A percentile compares a stretch with the other conserved stretches of the same genome.
Evolutionary conservation across 2,113 vertebrate species (phyloP).

Genomic region (Tyrannus savana): DNA sequence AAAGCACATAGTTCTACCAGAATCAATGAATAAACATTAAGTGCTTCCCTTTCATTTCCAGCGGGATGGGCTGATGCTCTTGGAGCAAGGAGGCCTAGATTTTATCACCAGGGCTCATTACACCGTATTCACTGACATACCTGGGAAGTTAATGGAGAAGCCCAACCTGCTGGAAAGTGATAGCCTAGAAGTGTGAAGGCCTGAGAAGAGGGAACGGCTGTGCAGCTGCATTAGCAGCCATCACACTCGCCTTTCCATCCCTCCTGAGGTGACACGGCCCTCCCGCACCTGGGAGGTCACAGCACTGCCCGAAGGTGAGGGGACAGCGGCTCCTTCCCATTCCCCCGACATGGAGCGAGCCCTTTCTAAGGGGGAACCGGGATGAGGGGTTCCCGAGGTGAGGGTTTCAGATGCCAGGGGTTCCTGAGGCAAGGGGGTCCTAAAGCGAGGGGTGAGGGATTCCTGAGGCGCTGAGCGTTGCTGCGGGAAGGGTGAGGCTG

Average conservation of each 20-base stretch:
- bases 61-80: background rate
- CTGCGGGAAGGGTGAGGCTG: background rate
- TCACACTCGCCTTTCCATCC: background rate
- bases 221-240: background rate
- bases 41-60: slow-evolving; percentile 26
- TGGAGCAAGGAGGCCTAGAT: background rate
- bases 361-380: background rate
- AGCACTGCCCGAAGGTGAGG: background rate
- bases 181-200: background rate
- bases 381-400: fast-evolving
- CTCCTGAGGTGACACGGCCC: background rate
- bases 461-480: background rate
- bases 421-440: background rate
- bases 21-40: slow-evolving; percentile 65
- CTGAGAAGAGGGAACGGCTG: background rate
- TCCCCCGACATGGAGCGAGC: fast-evolving
- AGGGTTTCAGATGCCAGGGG: background rate
- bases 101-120: background rate
- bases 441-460: background rate
- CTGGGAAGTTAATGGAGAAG: background rate
- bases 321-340: background rate
- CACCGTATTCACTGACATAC: background rate
- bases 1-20: slow-evolving; percentile 46
- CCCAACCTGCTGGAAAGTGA: background rate
- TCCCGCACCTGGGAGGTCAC: background rate